phyloP scores from a whole-genome alignment of 2,113 vertebrate genomes.

The Puntigrus tetrazona region DNA sequence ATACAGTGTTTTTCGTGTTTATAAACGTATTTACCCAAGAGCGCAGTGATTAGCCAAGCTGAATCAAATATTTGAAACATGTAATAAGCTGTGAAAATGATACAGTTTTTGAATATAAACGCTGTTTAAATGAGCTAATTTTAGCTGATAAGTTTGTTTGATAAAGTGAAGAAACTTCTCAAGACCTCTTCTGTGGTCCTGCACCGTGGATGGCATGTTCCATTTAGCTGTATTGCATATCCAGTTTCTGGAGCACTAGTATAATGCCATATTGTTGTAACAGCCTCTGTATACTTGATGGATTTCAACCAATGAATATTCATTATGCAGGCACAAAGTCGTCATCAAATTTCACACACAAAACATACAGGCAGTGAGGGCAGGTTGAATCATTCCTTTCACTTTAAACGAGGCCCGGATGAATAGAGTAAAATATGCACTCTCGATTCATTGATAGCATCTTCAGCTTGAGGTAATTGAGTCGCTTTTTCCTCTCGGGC shows the following conservation, averaged over 20 bases:
- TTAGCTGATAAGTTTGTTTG: background rate
- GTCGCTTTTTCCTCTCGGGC: slow-evolving; percentile 84
- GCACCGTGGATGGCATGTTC: background rate
- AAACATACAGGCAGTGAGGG: slow-evolving; percentile 83
- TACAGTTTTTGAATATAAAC: background rate
- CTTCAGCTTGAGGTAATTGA: slow-evolving; percentile 99
- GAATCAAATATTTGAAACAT: background rate
- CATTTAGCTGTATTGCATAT: slow-evolving; percentile 37
- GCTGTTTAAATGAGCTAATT: background rate
- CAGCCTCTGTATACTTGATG: slow-evolving; percentile 56
- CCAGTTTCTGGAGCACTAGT: slow-evolving; percentile 37
- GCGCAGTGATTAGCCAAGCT: background rate
- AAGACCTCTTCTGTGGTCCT: background rate
- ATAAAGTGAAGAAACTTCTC: background rate
- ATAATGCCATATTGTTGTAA: slow-evolving; percentile 58
- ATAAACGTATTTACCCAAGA: background rate
- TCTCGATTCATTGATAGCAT: slow-evolving; percentile 99
- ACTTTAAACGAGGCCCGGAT: slow-evolving; percentile 93
- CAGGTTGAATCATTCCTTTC: slow-evolving; percentile 95
- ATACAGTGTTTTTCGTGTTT: background rate
- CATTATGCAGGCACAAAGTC: slow-evolving; percentile 57
- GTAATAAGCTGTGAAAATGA: background rate
- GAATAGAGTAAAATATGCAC: slow-evolving; percentile 98
- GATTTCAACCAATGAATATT: slow-evolving; percentile 66
- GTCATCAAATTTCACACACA: slow-evolving; percentile 71